phyloP scores from a whole-genome alignment of 2,113 vertebrate genomes.

The Ammospiza nelsoni region DNA sequence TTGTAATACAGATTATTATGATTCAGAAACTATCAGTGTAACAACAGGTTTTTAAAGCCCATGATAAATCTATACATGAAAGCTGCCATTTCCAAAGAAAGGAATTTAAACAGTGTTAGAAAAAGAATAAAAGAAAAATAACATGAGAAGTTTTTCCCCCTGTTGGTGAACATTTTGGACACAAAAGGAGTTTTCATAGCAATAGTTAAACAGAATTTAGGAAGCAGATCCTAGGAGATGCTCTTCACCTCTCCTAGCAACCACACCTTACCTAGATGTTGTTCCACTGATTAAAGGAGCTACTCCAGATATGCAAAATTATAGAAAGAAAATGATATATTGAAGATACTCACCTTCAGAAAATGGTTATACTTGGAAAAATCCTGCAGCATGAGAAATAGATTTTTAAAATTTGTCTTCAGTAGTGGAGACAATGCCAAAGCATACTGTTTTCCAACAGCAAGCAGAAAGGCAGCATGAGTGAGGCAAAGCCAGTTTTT shows the following conservation, averaged over 20 bases:
- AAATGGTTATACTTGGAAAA: neutral
- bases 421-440: neutral
- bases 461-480: neutral
- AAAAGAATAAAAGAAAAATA: neutral
- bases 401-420: neutral
- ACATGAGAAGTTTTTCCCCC: neutral
- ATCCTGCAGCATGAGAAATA: neutral
- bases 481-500: neutral
- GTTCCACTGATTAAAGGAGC: neutral
- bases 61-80: neutral
- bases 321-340: neutral
- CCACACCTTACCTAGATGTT: neutral
- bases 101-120: neutral
- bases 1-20: neutral
- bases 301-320: neutral
- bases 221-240: neutral
- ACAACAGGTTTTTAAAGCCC: neutral
- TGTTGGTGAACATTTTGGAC: neutral
- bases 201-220: neutral
- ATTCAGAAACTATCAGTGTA: neutral
- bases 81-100: neutral
- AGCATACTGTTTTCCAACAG: neutral
- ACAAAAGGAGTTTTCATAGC: neutral
- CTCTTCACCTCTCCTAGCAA: neutral
- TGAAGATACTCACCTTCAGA: neutral